Base-by-base conservation (phyloP, 2,888 invertebrate genomes). In the Drosophila niveifrons region DNA sequence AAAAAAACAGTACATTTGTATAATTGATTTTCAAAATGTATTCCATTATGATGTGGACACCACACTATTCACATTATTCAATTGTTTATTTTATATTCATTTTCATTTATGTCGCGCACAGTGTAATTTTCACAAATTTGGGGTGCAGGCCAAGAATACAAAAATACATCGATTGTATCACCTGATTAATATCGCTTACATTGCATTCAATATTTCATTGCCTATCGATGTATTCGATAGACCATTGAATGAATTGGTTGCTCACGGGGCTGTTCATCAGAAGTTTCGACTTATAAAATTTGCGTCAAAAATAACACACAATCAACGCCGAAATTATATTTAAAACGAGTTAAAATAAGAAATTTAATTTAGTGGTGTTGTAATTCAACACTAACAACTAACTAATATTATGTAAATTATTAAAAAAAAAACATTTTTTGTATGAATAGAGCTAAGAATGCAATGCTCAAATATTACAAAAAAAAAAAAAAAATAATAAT, bases 121-220 rank as follows among this genome's bases (percentile, higher is more conserved):
- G 39, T 15, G 39, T 2, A 41, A 41, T 41, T 41, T 41, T 41
- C 39, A 13, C 13, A 15, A 41, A 15, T 41, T 41, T 41, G 13
- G 39, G 39, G 39, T 41, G 39, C 39, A 41, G 39, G 15, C 39
- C 39, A 15, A 41, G 39, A 41, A 15, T 41, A 41, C 7, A 11
- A 36, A 36, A 36, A 36, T 36, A 36, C 36, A 36, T 36, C 36
- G 36, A 36, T 36, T 36, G 39, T 15, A 15, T 13, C 39, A 13
- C 13, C 8, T 41, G 39, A 41, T 41, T 41, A 41, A 41, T 13
- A 41, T 41, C 39, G 39, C 0, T 41, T 36, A 36, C n/a, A 23
- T 3, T 4, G 4, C n/a, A 11, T 36, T 11, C 36, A 36, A 36
- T 36, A n/a, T 1, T 36, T 10, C 34, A 10, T 11, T 3, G 11